Evolutionary conservation across 1,140 invertebrate species (phyloP).

Genomic region (Cherax destructor): DNA sequence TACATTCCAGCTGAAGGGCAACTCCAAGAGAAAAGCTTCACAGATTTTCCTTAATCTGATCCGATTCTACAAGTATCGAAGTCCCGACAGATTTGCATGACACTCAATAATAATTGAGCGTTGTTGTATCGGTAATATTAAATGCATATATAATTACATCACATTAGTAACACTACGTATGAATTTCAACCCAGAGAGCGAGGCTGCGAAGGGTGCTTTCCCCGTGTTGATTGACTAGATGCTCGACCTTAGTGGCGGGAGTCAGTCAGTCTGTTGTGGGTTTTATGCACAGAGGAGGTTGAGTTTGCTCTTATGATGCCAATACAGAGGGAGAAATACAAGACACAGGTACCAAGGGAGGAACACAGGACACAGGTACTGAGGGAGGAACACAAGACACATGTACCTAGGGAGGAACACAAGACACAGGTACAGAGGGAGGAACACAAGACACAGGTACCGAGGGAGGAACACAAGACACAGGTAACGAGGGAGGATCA

Average conservation of each 20-base stretch:
- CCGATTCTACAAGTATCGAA: not conserved
- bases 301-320: not conserved
- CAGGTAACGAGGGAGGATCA: too few species aligned
- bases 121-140: constrained; percentile 26
- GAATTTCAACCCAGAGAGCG: not conserved
- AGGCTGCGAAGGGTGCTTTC: not conserved
- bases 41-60: not conserved
- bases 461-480: too few species aligned
- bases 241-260: not conserved
- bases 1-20: too few species aligned
- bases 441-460: too few species aligned
- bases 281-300: not conserved
- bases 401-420: too few species aligned
- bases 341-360: too few species aligned
- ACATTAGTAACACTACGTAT: not conserved
- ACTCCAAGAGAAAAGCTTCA: not conserved
- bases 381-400: too few species aligned
- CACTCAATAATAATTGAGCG: constrained; percentile 19
- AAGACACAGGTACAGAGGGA: too few species aligned
- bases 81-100: constrained; percentile 8
- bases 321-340: not conserved
- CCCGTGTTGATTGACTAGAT: not conserved
- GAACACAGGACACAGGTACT: too few species aligned
- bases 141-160: constrained; percentile 20
- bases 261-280: too few species aligned